Evolutionary conservation across 2,888 invertebrate species (phyloP).

Genomic region (Cheilosia urbana): DNA sequence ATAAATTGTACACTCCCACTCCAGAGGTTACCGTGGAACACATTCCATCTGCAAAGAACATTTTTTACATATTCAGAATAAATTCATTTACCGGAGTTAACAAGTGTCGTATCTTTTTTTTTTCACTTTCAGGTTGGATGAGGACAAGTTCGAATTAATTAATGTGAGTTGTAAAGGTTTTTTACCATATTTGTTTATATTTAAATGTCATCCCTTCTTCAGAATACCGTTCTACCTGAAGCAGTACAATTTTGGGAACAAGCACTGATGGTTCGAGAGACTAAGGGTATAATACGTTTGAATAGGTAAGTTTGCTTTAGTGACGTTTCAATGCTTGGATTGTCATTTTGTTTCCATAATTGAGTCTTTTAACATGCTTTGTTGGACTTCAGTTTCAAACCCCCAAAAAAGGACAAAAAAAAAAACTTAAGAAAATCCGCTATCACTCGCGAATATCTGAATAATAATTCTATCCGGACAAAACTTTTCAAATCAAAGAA

Average conservation of each 20-base stretch:
- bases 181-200: background rate
- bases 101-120: slow-evolving; percentile 11
- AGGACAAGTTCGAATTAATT: slow-evolving; percentile 93
- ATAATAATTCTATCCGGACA: too few relatives aligned
- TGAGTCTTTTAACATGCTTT: too few relatives aligned
- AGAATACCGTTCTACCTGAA: slow-evolving; percentile 95
- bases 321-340: background rate
- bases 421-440: too few relatives aligned
- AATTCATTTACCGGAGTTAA: background rate
- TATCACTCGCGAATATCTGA: too few relatives aligned
- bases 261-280: slow-evolving; percentile 94
- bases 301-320: slow-evolving; percentile 88
- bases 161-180: slow-evolving; percentile 89
- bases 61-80: background rate
- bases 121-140: slow-evolving; percentile 88
- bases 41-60: too few relatives aligned
- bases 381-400: too few relatives aligned
- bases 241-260: slow-evolving; percentile 97
- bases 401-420: too few relatives aligned
- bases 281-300: slow-evolving; percentile 92
- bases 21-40: too few relatives aligned
- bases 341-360: too few relatives aligned
- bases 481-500: too few relatives aligned
- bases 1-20: too few relatives aligned
- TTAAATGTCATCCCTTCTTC: slow-evolving; percentile 73